Evolutionary conservation across 2,113 vertebrate species (phyloP), one percentile per base, ranked within the genome.

Genomic region (Boleophthalmus pectinirostris): DNA sequence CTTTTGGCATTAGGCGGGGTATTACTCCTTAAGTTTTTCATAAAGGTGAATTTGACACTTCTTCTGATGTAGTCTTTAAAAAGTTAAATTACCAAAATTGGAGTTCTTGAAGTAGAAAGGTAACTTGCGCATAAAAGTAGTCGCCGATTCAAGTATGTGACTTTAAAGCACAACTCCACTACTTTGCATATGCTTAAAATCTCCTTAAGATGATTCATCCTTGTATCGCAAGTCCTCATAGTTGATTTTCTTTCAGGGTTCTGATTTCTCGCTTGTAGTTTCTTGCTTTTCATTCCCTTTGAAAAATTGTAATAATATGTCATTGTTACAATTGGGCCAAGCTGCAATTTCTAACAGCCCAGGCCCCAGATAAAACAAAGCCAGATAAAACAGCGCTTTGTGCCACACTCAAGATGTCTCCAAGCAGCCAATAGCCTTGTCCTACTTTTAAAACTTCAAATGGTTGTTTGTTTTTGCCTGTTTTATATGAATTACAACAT

Each of bases 401-500:
- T 33, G 58, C 78, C 66, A 20, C 69, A 29, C 63, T 64, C 47
- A 69, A 47, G 10, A 33, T 68, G 23, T 80, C 3, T 68, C 18
- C 58, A 69, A 82, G 45, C 51, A 69, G 66, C 54, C 11, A 65
- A 60, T 15, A 75, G 70, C 72, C 46, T 68, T 66, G 72, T 46
- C 25, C 60, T 43, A 57, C 51, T 66, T 66, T 73, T 29, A 77
- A 73, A 57, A 54, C 74, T 1, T 53, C 13, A 68, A 78, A 70
- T 60, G 35, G 64, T 43, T 53, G 11, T 49, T 29, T 76, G 49
- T 69, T 57, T 81, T 85, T 63, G 75, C 53, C 5, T 58, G 72
- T 9, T 16, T 54, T 68, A 79, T 83, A 72, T 79, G 29, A 80
- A 80, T 80, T 53, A 75, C 54, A 66, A 66, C 70, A 68, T 78